Base-by-base conservation (phyloP, 2,113 vertebrate species). In the Lagenorhynchus albirostris region DNA sequence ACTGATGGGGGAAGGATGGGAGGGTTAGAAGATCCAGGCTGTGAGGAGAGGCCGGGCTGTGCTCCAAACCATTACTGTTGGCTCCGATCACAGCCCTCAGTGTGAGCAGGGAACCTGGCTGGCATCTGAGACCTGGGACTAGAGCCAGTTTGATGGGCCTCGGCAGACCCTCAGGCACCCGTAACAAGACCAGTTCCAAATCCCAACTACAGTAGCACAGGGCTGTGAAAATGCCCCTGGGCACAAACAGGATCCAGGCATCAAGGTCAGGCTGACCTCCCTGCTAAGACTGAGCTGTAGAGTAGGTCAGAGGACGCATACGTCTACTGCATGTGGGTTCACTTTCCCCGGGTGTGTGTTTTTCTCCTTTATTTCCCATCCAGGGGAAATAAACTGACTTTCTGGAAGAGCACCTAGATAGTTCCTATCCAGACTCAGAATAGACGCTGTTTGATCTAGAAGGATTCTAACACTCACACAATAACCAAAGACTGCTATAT, bases 41-140 rank as follows among this genome's bases (percentile, higher is more conserved):
- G 0, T 1, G 1, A 36, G 1, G 9, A 33, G 44, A 55, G 0
- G 11, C 38, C 1, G 53, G 5, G 9, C 7, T 47, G 14, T 8
- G 20, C 33, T 17, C 26, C 3, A 38, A 6, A 15, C 2, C 29
- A 2, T 2, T 0, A 0, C 4, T 53, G 26, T 1, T 6, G n/a
- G 5, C 8, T n/a, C 36, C 0, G 20, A 25, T 15, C 41, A 21
- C 33, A 62, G 3, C 21, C 47, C 38, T 25, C 15, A 1, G 23
- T 11, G 11, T 21, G 23, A 84, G n/a, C 77, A 44, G 17, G 4
- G n/a, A 23, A 2, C 10, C 50, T 29, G 31, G 7, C 9, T 9
- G n/a, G 55, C 41, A 23, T 36, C 36, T 12, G n/a, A 9, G 8
- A 9, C 44, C 83, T 5, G 44, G n/a, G 17, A 10, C 29, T 4